Conservation (phyloP, 2,888 invertebrate species). For the Drosophila lacicola region DNA sequence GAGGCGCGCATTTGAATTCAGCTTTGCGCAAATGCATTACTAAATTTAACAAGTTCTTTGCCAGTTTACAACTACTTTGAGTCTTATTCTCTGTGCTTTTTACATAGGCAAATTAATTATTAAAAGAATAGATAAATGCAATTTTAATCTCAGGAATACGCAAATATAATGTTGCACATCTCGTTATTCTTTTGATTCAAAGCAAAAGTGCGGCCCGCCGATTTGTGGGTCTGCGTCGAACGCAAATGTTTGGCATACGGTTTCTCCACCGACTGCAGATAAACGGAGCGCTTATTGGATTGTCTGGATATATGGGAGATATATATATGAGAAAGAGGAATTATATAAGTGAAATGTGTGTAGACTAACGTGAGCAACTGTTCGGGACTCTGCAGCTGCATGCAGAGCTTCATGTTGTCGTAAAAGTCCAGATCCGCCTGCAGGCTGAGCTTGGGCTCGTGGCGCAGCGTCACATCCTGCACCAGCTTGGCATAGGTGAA, state of each 20-base stretch:
- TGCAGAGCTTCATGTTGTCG: conserved; percentile 90
- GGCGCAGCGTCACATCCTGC: conserved; percentile 88
- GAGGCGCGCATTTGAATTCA: background rate
- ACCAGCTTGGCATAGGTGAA: conserved; percentile 89
- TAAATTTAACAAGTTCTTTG: background rate
- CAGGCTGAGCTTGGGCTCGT: conserved; percentile 90
- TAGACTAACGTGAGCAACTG: conserved; percentile 87
- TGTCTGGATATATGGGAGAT: conserved; percentile 85
- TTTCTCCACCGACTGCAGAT: conserved; percentile 85
- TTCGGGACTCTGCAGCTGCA: conserved; percentile 90
- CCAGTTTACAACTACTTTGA: conserved; percentile 25
- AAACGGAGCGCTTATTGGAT: conserved; percentile 89
- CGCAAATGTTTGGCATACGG: conserved; percentile 71
- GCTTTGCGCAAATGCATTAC: background rate
- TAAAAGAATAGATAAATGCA: conserved; percentile 7
- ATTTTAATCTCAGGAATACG: conserved; percentile 31
- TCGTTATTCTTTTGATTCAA: conserved; percentile 92
- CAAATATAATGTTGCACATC: conserved; percentile 88
- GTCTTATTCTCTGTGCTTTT: conserved; percentile 54
- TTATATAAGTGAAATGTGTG: rapidly evolving
- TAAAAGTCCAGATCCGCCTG: conserved; percentile 92
- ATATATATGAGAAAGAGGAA: background rate
- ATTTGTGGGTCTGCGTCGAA: conserved; percentile 85
- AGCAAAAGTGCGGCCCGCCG: conserved; percentile 90
- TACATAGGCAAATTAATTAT: conserved; percentile 15